These are phyloP conservation scores for Listrodromus nycthemerus DNA, from an alignment of 2,888 invertebrate species.

Conservation along the genomic window DNA sequence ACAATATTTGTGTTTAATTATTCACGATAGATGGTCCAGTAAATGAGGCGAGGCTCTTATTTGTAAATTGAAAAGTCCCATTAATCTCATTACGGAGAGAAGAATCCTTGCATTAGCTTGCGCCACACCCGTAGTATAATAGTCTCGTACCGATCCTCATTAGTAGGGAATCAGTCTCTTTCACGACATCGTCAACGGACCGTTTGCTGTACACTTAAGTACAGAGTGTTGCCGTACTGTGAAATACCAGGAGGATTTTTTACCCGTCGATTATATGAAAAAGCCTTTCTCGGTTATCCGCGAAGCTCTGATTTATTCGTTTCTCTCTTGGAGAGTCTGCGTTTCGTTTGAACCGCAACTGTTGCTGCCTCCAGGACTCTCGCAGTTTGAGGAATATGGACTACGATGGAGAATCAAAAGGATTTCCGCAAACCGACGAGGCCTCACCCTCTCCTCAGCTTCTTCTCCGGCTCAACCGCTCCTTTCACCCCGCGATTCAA, in stretches of 20 bases:
- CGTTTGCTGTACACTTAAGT: slow-evolving; percentile 7
- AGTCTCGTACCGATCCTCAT: not conserved
- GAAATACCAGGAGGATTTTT: slow-evolving; percentile 38
- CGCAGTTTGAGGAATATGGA: slow-evolving; percentile 45
- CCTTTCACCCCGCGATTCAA: slow-evolving; percentile 35
- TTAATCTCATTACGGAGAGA: not conserved
- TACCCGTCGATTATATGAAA: slow-evolving; percentile 57
- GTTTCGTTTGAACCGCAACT: slow-evolving; percentile 29
- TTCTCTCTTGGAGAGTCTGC: slow-evolving; percentile 28
- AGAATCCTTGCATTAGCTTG: not conserved
- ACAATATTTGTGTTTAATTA: not conserved
- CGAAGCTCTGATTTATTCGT: slow-evolving; percentile 31
- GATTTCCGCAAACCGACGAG: slow-evolving; percentile 59
- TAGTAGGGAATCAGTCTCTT: slow-evolving; percentile 18
- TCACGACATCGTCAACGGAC: slow-evolving; percentile 31
- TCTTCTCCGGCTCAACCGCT: slow-evolving; percentile 7
- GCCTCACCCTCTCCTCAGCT: slow-evolving; percentile 15
- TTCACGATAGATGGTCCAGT: not conserved
- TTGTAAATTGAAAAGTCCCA: not conserved
- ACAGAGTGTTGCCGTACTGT: not conserved
- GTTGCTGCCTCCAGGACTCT: slow-evolving; percentile 44
- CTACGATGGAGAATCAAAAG: slow-evolving; percentile 59
- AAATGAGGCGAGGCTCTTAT: not conserved
- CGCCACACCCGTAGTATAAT: not conserved
- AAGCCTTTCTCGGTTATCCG: slow-evolving; percentile 50